Evolutionary conservation across 2,113 vertebrate genomes (phyloP).

Genomic region (Haplochromis burtoni): DNA sequence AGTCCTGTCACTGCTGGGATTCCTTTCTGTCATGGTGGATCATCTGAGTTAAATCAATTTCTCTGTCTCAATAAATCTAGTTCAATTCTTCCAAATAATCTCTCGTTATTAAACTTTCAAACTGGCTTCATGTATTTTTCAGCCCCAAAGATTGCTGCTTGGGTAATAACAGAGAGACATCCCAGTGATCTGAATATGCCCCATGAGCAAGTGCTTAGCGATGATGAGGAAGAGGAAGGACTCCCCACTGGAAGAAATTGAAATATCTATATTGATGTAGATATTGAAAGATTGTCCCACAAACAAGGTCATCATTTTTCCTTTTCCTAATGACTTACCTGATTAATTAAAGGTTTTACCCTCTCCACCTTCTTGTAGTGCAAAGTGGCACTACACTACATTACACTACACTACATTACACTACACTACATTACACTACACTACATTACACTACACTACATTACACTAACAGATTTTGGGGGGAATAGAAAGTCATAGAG

Average conservation of each 20-base stretch:
- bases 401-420: neutral
- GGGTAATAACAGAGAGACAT: neutral
- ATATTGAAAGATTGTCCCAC: neutral
- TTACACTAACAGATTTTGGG: neutral
- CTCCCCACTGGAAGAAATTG: neutral
- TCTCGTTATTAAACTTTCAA: neutral
- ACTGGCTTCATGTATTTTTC: neutral
- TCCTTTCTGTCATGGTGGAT: rapidly evolving
- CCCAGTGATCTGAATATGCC: rapidly evolving
- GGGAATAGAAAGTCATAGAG: neutral
- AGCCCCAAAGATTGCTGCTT: neutral
- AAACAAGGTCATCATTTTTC: neutral
- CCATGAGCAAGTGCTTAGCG: rapidly evolving
- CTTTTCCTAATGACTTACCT: rapidly evolving
- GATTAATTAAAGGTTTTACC: neutral
- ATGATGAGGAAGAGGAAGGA: neutral
- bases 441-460: neutral
- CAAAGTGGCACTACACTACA: neutral
- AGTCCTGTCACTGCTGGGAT: neutral
- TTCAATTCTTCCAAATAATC: neutral
- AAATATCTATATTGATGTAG: neutral
- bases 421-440: neutral
- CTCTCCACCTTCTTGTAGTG: neutral
- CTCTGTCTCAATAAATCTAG: rapidly evolving
- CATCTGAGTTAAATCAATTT: neutral